phyloP scores from a whole-genome alignment of 2,113 vertebrate species.

The Crotalus horridus region DNA sequence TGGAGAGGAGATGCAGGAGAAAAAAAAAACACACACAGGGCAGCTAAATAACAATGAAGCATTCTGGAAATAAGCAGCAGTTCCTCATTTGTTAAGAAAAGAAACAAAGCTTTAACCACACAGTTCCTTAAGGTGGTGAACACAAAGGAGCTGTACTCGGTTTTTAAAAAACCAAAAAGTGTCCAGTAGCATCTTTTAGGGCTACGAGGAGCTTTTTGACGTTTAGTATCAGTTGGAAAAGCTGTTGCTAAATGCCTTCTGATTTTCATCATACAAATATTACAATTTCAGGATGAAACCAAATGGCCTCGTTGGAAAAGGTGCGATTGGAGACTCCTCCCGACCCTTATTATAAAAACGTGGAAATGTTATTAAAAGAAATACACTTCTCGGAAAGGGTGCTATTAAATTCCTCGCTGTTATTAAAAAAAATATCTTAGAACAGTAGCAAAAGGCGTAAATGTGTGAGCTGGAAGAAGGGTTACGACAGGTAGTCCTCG shows the following conservation, averaged over 20 bases:
- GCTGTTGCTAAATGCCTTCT: too few relatives aligned
- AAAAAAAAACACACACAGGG: background rate
- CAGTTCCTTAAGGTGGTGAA: background rate
- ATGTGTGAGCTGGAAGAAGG: too few relatives aligned
- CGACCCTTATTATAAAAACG: too few relatives aligned
- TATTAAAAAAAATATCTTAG: too few relatives aligned
- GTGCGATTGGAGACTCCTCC: too few relatives aligned
- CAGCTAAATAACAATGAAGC: background rate
- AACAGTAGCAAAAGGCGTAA: too few relatives aligned
- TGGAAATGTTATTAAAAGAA: too few relatives aligned
- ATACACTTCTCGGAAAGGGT: background rate
- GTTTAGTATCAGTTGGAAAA: background rate
- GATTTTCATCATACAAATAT: background rate
- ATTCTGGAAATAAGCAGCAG: background rate
- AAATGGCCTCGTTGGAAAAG: background rate
- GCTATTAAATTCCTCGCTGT: too few relatives aligned
- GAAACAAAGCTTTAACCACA: background rate
- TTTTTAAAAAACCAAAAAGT: background rate
- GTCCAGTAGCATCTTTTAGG: background rate
- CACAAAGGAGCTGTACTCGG: background rate
- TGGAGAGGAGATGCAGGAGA: too few relatives aligned
- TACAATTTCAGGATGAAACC: background rate
- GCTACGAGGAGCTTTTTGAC: background rate
- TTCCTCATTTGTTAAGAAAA: background rate
- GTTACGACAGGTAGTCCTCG: too few relatives aligned